These are phyloP conservation scores for Drosophila eohydei DNA, from an alignment of 2,888 invertebrate genomes.

Conservation along the genomic window DNA sequence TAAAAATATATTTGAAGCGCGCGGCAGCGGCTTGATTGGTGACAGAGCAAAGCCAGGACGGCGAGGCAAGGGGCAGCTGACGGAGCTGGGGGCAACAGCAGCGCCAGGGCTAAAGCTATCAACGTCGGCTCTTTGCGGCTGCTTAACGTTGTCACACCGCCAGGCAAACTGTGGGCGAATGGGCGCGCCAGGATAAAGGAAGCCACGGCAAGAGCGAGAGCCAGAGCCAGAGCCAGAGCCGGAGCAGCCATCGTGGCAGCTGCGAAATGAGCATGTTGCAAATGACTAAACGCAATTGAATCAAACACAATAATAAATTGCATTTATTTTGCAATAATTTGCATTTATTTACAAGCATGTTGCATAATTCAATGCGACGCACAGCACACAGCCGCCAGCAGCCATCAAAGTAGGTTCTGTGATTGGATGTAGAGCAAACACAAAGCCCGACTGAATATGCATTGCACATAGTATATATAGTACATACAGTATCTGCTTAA, in stretches of 20 bases:
- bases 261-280: slow-evolving; percentile 62
- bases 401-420: slow-evolving; percentile 4
- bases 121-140: slow-evolving; percentile 64
- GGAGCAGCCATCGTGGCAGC: slow-evolving; percentile 10
- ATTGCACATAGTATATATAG: slow-evolving; percentile 2
- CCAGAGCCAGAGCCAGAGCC: background rate
- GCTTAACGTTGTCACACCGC: slow-evolving; percentile 75
- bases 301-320: slow-evolving; percentile 72
- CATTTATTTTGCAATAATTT: slow-evolving; percentile 73
- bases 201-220: slow-evolving; percentile 17
- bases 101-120: slow-evolving; percentile 52
- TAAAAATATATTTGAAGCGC: slow-evolving; percentile 54
- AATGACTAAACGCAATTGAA: slow-evolving; percentile 66
- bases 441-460: background rate
- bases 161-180: slow-evolving; percentile 62
- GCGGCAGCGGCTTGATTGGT: slow-evolving; percentile 35
- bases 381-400: background rate
- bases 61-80: background rate
- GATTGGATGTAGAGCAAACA: slow-evolving; percentile 1
- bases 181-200: slow-evolving; percentile 25
- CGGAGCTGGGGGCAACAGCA: slow-evolving; percentile 1
- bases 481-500: background rate
- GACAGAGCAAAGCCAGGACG: background rate
- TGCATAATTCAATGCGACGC: slow-evolving; percentile 25
- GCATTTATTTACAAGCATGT: slow-evolving; percentile 53